A percentile compares a stretch with the other conserved stretches of the same genome.
These are phyloP conservation scores for Drosophila robusta DNA, from an alignment of 2,888 invertebrate species.

Conservation along the genomic window DNA sequence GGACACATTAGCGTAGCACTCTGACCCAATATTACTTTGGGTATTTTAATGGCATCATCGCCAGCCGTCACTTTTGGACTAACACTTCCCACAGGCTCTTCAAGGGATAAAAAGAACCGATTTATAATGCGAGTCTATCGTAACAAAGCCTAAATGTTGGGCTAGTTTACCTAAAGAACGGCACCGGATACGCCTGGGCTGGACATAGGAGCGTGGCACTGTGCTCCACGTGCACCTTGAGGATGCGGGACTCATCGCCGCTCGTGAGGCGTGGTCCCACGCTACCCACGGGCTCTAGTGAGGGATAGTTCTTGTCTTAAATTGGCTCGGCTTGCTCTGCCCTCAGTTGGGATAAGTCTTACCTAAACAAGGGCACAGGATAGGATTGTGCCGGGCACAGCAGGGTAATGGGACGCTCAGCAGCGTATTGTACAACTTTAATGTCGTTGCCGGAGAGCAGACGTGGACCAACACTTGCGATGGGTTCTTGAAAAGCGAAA, in stretches of 20 bases:
- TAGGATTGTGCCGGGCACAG: conserved; percentile 90
- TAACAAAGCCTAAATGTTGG: conserved; percentile 52
- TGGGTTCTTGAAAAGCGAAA: conserved; percentile 86
- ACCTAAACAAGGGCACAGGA: conserved; percentile 90
- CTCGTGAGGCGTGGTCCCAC: conserved; percentile 89
- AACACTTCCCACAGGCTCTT: conserved; percentile 86
- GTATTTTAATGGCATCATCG: conserved; percentile 86
- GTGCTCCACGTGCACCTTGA: conserved; percentile 84
- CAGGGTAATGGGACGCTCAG: conserved; percentile 86
- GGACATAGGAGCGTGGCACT: conserved; percentile 88
- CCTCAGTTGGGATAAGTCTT: conserved; percentile 86
- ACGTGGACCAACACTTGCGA: conserved; percentile 89
- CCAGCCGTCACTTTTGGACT: conserved; percentile 89
- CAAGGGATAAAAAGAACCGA: conserved; percentile 2
- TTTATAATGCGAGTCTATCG: background rate
- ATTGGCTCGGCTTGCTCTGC: background rate
- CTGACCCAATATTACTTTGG: conserved; percentile 83
- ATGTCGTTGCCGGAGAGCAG: conserved; percentile 85
- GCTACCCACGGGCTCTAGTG: conserved; percentile 86
- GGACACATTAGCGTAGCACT: conserved; percentile 89
- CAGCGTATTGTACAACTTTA: conserved; percentile 78
- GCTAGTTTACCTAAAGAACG: conserved; percentile 89
- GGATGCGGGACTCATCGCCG: conserved; percentile 87
- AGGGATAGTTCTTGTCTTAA: background rate
- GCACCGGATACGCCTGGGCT: conserved; percentile 89